Base-by-base conservation (phyloP, 2,797 vertebrate species). In the Pseudochirops corinnae region DNA sequence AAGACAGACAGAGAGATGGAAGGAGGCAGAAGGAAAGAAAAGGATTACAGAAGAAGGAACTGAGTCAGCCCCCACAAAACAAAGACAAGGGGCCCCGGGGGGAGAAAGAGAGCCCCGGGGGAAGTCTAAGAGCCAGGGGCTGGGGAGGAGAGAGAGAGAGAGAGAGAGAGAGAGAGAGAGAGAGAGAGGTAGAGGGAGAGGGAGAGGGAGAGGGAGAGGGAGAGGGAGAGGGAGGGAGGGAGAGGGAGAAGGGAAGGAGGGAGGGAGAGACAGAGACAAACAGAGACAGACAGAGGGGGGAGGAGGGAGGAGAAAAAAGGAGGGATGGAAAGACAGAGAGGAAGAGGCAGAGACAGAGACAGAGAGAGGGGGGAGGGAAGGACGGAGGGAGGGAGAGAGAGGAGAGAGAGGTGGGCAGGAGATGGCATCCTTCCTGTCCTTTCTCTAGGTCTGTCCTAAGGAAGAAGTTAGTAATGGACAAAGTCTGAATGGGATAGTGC, bases 251-350 rank as follows among this genome's bases (percentile, higher is more conserved):
- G 5, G 52, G 52, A 6, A 52, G 52, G 52, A 52, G 52, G 5
- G 4, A 52, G 5, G 4, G 52, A 52, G 5, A 52, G 52, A 52
- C 52, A 52, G 4, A 52, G 50, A 52, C 2, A 52, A 5, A 52
- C 50, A 52, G 50, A 52, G 52, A 52, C 4, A 52, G 52, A 52
- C 52, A 52, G 52, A 52, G 52, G 52, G 52, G 52, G 52, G 52
- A 52, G 52, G 53, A 12, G 53, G 11, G 53, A 55, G 53, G 53
- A 1, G 55, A 18, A 10, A 3, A 52, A 52, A 52, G 52, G 53
- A 12, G 53, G 11, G 53, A 1, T 0, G 11, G 53, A 12, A 10
- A 12, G 10, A 12, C 11, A 12, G 1, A 1, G 10, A 12, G 53
- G 10, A 24, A 21, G 21, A 26, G 4, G 0, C 21, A 57, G 24